These are phyloP conservation scores for Ornithoptera alexandrae DNA, from an alignment of 2,888 invertebrate genomes.

Conservation along the genomic window DNA sequence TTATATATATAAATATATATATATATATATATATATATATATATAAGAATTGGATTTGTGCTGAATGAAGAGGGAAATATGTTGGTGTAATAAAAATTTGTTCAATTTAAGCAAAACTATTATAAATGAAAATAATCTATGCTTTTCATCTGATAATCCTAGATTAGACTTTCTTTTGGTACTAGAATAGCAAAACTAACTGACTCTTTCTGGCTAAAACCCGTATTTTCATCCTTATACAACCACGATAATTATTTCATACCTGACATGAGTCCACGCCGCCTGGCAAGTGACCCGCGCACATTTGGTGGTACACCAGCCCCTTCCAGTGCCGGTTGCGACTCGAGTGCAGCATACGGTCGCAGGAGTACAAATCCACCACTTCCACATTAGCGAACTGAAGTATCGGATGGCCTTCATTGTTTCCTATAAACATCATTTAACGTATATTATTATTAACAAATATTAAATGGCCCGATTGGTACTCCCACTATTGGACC, in stretches of 20 bases:
- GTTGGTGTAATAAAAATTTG: too few relatives aligned
- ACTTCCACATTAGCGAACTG: conserved; percentile 24
- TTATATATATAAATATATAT: too few relatives aligned
- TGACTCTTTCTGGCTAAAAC: background rate
- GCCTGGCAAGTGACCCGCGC: conserved; percentile 32
- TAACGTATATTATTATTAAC: background rate
- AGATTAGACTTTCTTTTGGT: too few relatives aligned
- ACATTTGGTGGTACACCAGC: conserved; percentile 31
- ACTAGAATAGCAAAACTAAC: too few relatives aligned
- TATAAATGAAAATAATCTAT: too few relatives aligned
- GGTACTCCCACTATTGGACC: too few relatives aligned
- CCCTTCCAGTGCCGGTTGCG: conserved; percentile 29
- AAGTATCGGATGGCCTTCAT: conserved; percentile 11
- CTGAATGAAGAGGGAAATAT: too few relatives aligned
- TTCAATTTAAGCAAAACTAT: too few relatives aligned
- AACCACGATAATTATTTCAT: background rate
- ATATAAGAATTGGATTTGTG: too few relatives aligned
- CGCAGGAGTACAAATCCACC: background rate
- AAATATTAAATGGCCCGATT: too few relatives aligned
- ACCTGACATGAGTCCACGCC: conserved; percentile 34
- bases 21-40: too few relatives aligned
- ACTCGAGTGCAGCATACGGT: conserved; percentile 2
- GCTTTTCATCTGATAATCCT: too few relatives aligned
- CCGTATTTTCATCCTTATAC: background rate
- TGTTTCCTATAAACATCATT: background rate